Evolutionary conservation across 2,113 vertebrate species (phyloP), one percentile per base, ranked within the genome.

Genomic region (Sula dactylatra): DNA sequence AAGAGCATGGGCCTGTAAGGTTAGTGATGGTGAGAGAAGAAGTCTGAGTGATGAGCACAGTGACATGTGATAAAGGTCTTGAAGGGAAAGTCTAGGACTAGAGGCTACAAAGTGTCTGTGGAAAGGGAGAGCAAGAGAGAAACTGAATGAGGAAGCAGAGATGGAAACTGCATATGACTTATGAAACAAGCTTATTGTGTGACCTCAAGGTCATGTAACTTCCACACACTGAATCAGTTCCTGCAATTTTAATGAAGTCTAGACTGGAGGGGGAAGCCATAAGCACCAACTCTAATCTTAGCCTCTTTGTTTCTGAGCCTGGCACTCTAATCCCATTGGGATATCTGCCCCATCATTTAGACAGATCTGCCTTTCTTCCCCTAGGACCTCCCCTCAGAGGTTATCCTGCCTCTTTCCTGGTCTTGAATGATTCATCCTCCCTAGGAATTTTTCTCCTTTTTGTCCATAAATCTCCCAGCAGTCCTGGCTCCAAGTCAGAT

Each of bases 161-260:
- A 70, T 54, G 44, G 77, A 82, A 87, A 65, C 16, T 18, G 31
- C 2, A 4, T 45, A 11, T 11, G 65, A 82, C 64, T 94, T 93
- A 94, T 52, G 65, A 95, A 90, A 84, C 24, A 31, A 82, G 56
- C 21, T 90, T 94, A 88, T 92, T 95, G 76, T 72, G 59, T 84
- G 86, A 96, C 90, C 88, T 84, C 0, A 0, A 66, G 72, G 90
- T 96, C 88, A 80, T 24, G 86, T 7, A 80, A 62, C 74, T 67
- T 90, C 71, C 82, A 77, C 16, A 40, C 72, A 74, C 32, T 52
- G 47, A 61, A 86, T 74, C 67, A 81, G 55, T 47, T 88, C 59
- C 64, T 74, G 76, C 67, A 62, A 40, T 40, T 87, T 91, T 94
- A 96, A 93, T 96, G 88, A 93, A 96, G 76, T 81, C 31, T 3